Evolutionary conservation across 2,113 vertebrate genomes (phyloP).

Genomic region (Mobula hypostoma): DNA sequence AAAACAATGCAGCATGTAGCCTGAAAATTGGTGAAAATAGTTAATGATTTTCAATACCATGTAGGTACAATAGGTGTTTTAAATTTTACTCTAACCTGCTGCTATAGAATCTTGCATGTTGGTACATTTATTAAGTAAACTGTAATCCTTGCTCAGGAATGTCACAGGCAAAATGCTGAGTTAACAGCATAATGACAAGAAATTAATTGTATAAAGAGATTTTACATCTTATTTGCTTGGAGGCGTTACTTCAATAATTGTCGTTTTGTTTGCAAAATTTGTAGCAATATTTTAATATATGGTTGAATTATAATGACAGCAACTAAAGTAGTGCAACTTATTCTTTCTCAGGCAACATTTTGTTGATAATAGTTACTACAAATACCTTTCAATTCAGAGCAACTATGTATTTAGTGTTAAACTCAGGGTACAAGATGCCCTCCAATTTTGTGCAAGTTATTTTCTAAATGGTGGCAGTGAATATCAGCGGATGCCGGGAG

Average conservation of each 20-base stretch:
- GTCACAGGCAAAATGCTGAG: constrained; percentile 81
- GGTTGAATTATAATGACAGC: background rate
- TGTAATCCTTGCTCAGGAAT: constrained; percentile 78
- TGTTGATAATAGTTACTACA: background rate
- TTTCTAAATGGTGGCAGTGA: constrained; percentile 32
- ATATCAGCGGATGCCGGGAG: constrained; percentile 5
- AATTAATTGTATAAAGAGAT: constrained; percentile 84
- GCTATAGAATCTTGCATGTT: constrained; percentile 75
- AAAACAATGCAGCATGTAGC: background rate
- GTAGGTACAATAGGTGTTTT: constrained; percentile 83
- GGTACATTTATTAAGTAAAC: constrained; percentile 80
- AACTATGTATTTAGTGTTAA: background rate
- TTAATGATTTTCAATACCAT: constrained; percentile 88
- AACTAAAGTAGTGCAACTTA: background rate
- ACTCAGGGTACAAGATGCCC: background rate
- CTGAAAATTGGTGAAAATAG: constrained; percentile 78
- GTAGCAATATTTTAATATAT: constrained; percentile 41
- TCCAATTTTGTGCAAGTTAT: constrained; percentile 22
- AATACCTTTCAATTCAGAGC: background rate
- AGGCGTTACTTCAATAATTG: constrained; percentile 48
- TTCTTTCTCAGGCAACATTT: background rate
- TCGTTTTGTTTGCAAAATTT: constrained; percentile 58
- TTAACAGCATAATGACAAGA: constrained; percentile 69
- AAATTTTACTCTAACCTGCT: constrained; percentile 87
- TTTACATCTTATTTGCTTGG: constrained; percentile 77